Conservation (phyloP, 2,113 vertebrate genomes). For the Electrona antarctica region DNA sequence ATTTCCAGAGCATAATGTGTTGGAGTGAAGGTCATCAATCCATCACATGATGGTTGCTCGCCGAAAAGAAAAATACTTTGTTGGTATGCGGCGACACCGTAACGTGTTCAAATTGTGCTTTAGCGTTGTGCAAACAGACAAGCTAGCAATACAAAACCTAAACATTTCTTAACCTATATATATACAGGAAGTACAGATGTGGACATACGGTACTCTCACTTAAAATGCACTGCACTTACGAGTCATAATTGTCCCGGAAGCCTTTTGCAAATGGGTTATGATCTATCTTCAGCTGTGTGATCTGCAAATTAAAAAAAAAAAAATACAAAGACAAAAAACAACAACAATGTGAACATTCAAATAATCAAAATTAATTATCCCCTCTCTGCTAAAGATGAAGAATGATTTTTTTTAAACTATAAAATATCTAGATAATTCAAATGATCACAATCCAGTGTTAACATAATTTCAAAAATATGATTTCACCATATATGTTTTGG, state of each 20-base stretch:
- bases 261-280: slow-evolving; percentile 99
- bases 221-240: slow-evolving; percentile 82
- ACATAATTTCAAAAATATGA: no score
- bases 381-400: background rate
- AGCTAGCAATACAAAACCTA: background rate
- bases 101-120: no score
- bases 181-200: background rate
- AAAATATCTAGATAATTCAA: background rate
- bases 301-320: slow-evolving; percentile 75
- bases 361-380: no score
- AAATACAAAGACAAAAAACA: no score
- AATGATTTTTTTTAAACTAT: background rate
- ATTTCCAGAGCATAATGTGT: no score
- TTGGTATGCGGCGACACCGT: no score
- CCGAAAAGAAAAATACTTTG: no score
- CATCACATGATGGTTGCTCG: no score
- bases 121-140: background rate
- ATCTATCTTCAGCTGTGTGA: slow-evolving; percentile 98
- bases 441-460: background rate
- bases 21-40: no score
- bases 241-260: slow-evolving; percentile 99
- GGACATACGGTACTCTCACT: background rate
- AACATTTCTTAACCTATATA: no score
- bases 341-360: no score
- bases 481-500: no score